Percentiles rank a stretch among this genome's conserved stretches.
Evolutionary conservation across 2,888 invertebrate species (phyloP).

Genomic region (Hemaris fuciformis): DNA sequence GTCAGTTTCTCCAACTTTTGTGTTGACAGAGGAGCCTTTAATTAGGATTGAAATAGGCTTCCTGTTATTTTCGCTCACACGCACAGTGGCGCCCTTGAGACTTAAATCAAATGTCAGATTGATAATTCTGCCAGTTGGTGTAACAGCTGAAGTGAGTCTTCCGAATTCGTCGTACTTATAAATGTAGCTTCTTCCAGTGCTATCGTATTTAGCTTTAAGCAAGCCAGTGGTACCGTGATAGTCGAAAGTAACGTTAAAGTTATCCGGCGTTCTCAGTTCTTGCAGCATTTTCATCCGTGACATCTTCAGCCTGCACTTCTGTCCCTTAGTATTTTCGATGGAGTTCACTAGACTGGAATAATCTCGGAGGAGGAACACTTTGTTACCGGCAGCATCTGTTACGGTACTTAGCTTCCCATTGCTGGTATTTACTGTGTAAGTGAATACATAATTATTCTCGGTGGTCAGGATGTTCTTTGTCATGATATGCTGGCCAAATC

Average conservation of each 20-base stretch:
- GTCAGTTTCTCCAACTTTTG: conserved; percentile 90
- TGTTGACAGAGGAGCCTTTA: conserved; percentile 92
- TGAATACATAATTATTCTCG: conserved; percentile 95
- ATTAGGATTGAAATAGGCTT: conserved; percentile 93
- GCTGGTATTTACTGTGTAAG: conserved; percentile 97
- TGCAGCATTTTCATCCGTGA: conserved; percentile 96
- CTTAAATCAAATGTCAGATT: conserved; percentile 94
- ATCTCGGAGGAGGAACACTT: conserved; percentile 90
- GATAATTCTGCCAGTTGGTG: conserved; percentile 97
- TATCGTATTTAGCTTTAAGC: conserved; percentile 93
- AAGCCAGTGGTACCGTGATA: conserved; percentile 95
- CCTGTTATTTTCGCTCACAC: conserved; percentile 90
- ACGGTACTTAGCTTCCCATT: conserved; percentile 97
- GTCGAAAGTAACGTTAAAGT: conserved; percentile 96
- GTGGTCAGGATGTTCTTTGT: conserved; percentile 98
- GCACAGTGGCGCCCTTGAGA: conserved; percentile 93
- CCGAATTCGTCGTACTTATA: conserved; percentile 98
- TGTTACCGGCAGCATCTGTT: conserved; percentile 95
- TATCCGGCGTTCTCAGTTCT: conserved; percentile 94
- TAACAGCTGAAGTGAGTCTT: conserved; percentile 93
- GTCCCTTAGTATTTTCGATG: conserved; percentile 96
- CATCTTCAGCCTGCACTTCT: conserved; percentile 94
- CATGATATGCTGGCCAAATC: conserved; percentile 96
- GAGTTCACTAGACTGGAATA: conserved; percentile 95
- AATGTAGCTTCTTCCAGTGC: conserved; percentile 93